Conservation (phyloP, 2,888 invertebrate species). For the Cephus sareptanus region DNA sequence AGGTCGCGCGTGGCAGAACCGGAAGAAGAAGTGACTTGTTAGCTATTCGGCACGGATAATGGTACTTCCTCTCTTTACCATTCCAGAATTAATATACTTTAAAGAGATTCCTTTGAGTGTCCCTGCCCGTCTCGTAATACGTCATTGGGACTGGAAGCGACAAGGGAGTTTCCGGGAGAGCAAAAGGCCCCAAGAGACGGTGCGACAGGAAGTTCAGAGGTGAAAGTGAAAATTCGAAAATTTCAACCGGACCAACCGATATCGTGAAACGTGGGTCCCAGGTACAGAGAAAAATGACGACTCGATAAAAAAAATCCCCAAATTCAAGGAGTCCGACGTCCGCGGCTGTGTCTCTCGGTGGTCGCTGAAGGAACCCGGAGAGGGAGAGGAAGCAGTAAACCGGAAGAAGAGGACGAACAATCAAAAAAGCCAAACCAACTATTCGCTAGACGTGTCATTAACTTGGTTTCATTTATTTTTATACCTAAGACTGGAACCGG, state of each 20-base stretch:
- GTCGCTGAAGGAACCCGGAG: background rate
- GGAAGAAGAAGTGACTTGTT: background rate
- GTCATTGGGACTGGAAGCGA: background rate
- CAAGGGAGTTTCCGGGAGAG: background rate
- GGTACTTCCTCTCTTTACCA: background rate
- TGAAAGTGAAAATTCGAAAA: background rate
- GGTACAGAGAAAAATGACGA: background rate
- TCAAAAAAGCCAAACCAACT: slow-evolving; percentile 4
- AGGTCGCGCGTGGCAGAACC: background rate
- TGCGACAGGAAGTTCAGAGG: background rate
- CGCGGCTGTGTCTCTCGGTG: background rate
- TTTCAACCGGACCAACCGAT: background rate
- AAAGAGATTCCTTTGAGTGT: background rate
- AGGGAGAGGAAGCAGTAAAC: background rate
- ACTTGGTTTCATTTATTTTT: slow-evolving; percentile 7
- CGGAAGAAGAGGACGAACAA: slow-evolving; percentile 3
- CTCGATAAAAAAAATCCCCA: background rate
- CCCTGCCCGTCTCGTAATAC: background rate
- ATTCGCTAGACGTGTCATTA: slow-evolving; percentile 1
- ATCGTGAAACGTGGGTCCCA: background rate
- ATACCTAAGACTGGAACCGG: slow-evolving; percentile 7
- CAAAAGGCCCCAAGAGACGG: background rate
- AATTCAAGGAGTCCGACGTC: background rate
- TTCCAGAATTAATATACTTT: background rate
- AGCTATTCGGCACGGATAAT: background rate